Conservation (phyloP, 1,140 invertebrate genomes). For the Caligus rogercresseyi region DNA sequence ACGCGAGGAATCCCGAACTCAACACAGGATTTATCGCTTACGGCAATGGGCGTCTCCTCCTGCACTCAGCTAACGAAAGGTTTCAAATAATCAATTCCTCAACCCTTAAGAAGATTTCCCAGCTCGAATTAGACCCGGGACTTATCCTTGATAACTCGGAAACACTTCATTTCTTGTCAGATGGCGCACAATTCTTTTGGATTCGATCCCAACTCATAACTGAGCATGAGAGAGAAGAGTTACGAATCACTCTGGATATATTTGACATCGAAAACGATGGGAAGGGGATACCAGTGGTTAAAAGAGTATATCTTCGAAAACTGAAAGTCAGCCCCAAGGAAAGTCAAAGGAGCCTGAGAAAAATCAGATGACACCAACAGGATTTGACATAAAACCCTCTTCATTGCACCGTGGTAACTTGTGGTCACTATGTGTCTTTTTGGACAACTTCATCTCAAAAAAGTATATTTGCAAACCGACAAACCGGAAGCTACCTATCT, state of each 20-base stretch:
- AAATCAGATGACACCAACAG: neutral
- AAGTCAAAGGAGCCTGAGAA: too few species aligned
- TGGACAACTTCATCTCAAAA: neutral
- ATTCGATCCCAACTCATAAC: neutral
- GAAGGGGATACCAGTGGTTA: neutral
- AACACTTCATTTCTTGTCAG: neutral
- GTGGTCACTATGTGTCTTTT: neutral
- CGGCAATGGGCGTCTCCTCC: neutral
- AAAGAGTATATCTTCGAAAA: neutral
- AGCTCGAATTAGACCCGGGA: neutral
- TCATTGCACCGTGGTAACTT: neutral
- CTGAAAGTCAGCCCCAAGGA: neutral
- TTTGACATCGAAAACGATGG: neutral
- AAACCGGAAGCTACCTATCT: neutral
- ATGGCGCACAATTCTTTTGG: slow-evolving; percentile 10
- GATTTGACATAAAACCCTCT: neutral
- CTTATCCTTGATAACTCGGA: neutral
- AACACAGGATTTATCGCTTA: neutral
- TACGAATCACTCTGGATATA: neutral
- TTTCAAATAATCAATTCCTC: neutral
- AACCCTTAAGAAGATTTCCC: neutral
- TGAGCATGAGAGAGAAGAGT: neutral
- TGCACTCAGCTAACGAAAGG: neutral
- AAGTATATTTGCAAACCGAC: neutral
- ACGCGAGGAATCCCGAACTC: neutral